Base-by-base conservation (phyloP, 1,140 invertebrate genomes). In the Protaetia brevitarsis region DNA sequence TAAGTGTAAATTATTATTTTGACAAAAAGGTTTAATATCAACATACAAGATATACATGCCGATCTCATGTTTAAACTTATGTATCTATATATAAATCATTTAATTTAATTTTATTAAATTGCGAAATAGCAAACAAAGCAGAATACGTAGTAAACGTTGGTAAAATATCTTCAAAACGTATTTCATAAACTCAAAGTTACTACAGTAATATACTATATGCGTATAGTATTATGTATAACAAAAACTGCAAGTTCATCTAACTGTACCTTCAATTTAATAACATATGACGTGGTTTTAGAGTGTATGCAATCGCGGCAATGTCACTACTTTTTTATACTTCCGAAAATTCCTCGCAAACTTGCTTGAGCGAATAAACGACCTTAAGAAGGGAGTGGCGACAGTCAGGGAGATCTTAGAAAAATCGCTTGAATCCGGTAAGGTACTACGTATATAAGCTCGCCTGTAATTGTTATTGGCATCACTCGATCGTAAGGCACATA, bases 391-490 rank as follows among this genome's bases (percentile, higher is more conserved):
- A 31, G 51, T 57, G 51, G 63, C 63, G 26, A 21, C 31, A 21
- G 23, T 19, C 7, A n/a, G 16, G 51, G 21, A 19, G 34, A 61
- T 63, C 34, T 63, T 41, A 41, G 60, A 62, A 63, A 63, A 41
- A 27, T 63, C 1, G 7, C 61, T 60, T 60, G 11, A 30, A 34
- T 60, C 30, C 30, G 58, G 27, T 29, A 30, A 60, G 11, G n/a
- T 29, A 29, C 10, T 21, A 3, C 26, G 58, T 60, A 60, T 60
- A 60, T 60, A 60, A 60, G 19, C 28, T 7, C 27, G 10, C 26
- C 41, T 16, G 16, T 23, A 19, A 51, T 51, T 51, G 41, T 8
- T 4, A 29, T 60, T 34, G 58, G 58, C 30, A 29, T 60, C 58
- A 23, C 27, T 26, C 36, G 62, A 27, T 28, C 19, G n/a, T 37